These are phyloP conservation scores for Furcula furcula DNA, from an alignment of 2,888 invertebrate species.

Conservation along the genomic window DNA sequence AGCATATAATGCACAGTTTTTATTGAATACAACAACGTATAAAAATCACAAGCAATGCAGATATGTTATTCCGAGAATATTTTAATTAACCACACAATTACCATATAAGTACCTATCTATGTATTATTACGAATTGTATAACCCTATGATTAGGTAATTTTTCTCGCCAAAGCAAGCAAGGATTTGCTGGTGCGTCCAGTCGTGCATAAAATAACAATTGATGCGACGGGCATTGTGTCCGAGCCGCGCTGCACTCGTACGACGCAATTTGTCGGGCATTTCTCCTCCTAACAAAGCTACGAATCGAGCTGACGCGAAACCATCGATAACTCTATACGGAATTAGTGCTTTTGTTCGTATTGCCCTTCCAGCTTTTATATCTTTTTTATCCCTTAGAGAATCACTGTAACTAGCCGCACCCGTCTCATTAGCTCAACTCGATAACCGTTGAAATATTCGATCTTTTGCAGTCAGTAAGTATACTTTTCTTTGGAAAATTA, in stretches of 20 bases:
- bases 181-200: slow-evolving; percentile 41
- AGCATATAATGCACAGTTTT: no score
- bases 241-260: slow-evolving; percentile 44
- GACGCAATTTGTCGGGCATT: slow-evolving; percentile 71
- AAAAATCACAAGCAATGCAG: no score
- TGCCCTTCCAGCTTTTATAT: slow-evolving; percentile 25
- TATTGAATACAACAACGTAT: no score
- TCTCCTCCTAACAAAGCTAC: slow-evolving; percentile 64
- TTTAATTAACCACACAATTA: no score
- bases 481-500: slow-evolving; percentile 22
- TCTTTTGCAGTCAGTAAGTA: slow-evolving; percentile 24
- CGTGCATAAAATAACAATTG: slow-evolving; percentile 66
- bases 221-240: slow-evolving; percentile 52
- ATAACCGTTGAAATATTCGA: slow-evolving; percentile 47
- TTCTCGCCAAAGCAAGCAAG: slow-evolving; percentile 30
- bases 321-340: slow-evolving; percentile 60
- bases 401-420: slow-evolving; percentile 44
- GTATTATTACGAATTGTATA: no score
- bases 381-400: slow-evolving; percentile 42
- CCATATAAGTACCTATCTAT: no score
- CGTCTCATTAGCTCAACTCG: slow-evolving; percentile 49
- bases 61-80: no score
- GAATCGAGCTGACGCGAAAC: slow-evolving; percentile 62
- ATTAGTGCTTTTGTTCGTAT: slow-evolving; percentile 67
- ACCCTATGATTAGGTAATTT: slow-evolving; percentile 29